A percentile compares a stretch with the other conserved stretches of the same genome.
Evolutionary conservation across 30 jellyfish, hydroid and myxozoan genomes (phyloP).

Genomic region (Chironex yamaguchii): DNA sequence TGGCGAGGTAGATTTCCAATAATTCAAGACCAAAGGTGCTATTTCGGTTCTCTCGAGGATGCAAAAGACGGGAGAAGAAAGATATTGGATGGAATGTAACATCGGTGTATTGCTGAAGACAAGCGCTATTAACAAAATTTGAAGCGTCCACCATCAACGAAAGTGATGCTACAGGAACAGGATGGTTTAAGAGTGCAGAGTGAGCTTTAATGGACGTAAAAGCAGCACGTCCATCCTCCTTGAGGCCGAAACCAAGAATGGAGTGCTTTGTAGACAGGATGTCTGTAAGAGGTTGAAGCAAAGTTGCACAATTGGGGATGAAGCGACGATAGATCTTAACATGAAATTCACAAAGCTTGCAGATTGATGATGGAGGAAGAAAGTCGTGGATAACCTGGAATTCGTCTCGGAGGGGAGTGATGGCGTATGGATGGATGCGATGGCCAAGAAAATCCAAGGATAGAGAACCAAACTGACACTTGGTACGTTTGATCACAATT

Average conservation of each 20-base stretch:
- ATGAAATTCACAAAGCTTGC: slow-evolving; percentile 39
- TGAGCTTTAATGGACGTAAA: slow-evolving; percentile 33
- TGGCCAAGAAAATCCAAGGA: slow-evolving; percentile 65
- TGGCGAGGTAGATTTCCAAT: slow-evolving; percentile 39
- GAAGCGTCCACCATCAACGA: slow-evolving; percentile 56
- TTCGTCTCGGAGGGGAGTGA: slow-evolving; percentile 34
- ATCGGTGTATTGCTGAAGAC: slow-evolving; percentile 9
- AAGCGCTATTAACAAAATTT: slow-evolving; percentile 46
- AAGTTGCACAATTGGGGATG: slow-evolving; percentile 43
- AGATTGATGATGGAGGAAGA: slow-evolving; percentile 12
- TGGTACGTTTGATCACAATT: slow-evolving; percentile 15
- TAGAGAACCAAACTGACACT: slow-evolving; percentile 22
- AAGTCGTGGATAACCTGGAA: neutral
- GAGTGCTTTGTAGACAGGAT: slow-evolving; percentile 14
- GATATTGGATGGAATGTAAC: slow-evolving; percentile 34
- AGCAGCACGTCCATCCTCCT: slow-evolving; percentile 30
- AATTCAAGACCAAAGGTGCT: slow-evolving; percentile 50
- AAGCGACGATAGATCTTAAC: slow-evolving; percentile 57
- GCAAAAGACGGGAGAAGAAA: slow-evolving; percentile 27
- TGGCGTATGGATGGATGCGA: slow-evolving; percentile 35
- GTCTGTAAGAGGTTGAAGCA: slow-evolving; percentile 35
- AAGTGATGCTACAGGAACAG: slow-evolving; percentile 31
- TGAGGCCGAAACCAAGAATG: neutral
- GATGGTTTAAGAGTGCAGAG: slow-evolving; percentile 37
- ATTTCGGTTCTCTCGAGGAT: slow-evolving; percentile 23